Evolutionary conservation across 2,888 invertebrate genomes (phyloP).

Genomic region (Dorcus hopei): DNA sequence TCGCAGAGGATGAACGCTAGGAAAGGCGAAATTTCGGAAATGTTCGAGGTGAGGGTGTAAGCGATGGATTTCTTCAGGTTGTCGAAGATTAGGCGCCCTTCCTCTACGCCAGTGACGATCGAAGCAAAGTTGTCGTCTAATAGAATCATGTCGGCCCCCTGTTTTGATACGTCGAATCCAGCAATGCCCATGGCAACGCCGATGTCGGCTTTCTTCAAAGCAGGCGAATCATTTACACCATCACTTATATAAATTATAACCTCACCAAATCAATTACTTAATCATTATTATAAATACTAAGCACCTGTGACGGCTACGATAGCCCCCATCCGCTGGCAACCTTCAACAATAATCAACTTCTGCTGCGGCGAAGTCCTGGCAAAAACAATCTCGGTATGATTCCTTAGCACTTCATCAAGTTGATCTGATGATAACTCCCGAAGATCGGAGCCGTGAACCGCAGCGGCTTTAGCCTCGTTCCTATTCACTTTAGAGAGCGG

Average conservation of each 20-base stretch:
- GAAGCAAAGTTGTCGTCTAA: constrained; percentile 99
- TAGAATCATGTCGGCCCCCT: constrained; percentile 99
- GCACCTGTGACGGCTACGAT: constrained; percentile 84
- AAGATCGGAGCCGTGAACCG: constrained; percentile 85
- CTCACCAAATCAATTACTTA: background rate
- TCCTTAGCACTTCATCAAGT: constrained; percentile 88
- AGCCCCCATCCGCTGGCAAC: constrained; percentile 87
- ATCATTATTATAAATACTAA: background rate
- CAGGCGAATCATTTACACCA: constrained; percentile 91
- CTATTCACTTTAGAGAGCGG: constrained; percentile 88
- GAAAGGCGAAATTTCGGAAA: constrained; percentile 98
- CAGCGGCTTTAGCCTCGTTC: constrained; percentile 87
- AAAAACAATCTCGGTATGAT: constrained; percentile 95
- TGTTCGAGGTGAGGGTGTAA: constrained; percentile 94
- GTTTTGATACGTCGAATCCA: constrained; percentile 92
- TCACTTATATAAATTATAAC: constrained; percentile 55
- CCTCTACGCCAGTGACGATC: constrained; percentile 93
- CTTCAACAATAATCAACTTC: constrained; percentile 91
- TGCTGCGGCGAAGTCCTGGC: constrained; percentile 94
- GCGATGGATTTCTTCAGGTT: constrained; percentile 98
- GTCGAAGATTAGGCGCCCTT: constrained; percentile 94
- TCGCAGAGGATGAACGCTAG: constrained; percentile 94
- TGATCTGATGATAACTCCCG: constrained; percentile 82
- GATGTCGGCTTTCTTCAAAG: constrained; percentile 89
- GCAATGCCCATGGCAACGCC: constrained; percentile 94